Evolutionary conservation across 2,888 invertebrate genomes (phyloP), one percentile per base, ranked within the genome.

Genomic region (Melanostoma mellinum): DNA sequence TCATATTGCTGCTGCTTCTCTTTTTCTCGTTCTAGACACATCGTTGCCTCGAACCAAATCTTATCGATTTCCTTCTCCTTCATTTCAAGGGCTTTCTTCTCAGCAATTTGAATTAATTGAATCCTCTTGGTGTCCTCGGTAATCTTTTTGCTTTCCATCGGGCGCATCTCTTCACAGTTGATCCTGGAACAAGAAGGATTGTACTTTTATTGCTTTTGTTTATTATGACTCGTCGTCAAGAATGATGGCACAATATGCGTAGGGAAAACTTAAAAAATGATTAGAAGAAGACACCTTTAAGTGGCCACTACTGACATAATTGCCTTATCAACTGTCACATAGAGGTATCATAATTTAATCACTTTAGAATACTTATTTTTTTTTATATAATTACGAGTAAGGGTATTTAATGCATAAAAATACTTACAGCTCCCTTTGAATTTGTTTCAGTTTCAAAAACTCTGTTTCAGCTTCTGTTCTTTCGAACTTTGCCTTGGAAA

Each of bases 51-150:
- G 6, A 67, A 65, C 84, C 84, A 84, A 8, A 84, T 79, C 50
- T 84, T 74, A 20, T 84, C 79, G 10, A 79, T 79, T 44, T 74
- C 84, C 42, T 75, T 84, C 44, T 78, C 84, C 67, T 74, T 84
- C 75, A 79, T 74, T 44, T 60, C 38, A 38, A 69, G 60, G 3
- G n/a, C 65, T n/a, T 65, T 36, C 60, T 75, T 84, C 32, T 84
- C 84, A 6, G 84, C 67, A 9, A 84, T 84, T 75, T 84, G 84
- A 6, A 75, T 6, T 1, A 79, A 46, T 10, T 84, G 84, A 1
- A 44, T 48, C 3, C 38, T 35, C 38, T 84, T 84, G 0, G 75
- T 75, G 32, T 84, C 84, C 20, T 79, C 75, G 30, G 74, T 79
- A 5, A 79, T 71, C 10, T 67, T 74, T 9, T 48, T 71, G 50